A percentile compares a stretch with the other conserved stretches of the same genome.
phyloP scores from a whole-genome alignment of 1,140 invertebrate species.

The Bathynomus jamesi region DNA sequence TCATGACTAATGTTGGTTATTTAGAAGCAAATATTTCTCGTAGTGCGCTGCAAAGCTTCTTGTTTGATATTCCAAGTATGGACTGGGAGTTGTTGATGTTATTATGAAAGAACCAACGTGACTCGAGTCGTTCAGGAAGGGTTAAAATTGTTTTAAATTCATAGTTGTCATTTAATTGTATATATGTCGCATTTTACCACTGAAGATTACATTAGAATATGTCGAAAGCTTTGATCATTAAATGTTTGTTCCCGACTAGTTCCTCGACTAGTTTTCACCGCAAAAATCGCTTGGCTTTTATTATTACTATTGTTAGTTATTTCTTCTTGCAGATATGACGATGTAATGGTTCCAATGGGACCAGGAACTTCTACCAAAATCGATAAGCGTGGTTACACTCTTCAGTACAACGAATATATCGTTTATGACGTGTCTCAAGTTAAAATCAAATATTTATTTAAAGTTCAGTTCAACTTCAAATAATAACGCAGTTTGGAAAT shows the following conservation, averaged over 20 bases:
- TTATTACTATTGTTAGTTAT: not conserved
- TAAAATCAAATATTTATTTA: slow-evolving; percentile 41
- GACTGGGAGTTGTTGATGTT: too few species aligned
- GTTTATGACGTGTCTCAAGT: slow-evolving; percentile 48
- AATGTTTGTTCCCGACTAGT: not conserved
- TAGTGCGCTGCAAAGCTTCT: too few species aligned
- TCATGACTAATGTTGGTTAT: too few species aligned
- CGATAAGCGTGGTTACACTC: slow-evolving; percentile 33
- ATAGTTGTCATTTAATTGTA: too few species aligned
- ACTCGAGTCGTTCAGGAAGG: too few species aligned
- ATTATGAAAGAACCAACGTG: too few species aligned
- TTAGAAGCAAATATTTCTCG: too few species aligned
- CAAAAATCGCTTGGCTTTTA: not conserved
- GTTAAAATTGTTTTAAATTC: too few species aligned
- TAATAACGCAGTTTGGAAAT: not conserved
- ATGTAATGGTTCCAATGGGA: slow-evolving; percentile 37
- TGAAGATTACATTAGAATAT: too few species aligned
- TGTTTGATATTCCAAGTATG: too few species aligned
- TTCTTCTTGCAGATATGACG: slow-evolving; percentile 27
- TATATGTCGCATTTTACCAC: not conserved
- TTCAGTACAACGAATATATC: slow-evolving; percentile 48
- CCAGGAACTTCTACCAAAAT: slow-evolving; percentile 23
- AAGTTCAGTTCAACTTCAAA: slow-evolving; percentile 40
- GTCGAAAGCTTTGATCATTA: too few species aligned
- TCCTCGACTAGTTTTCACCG: too few species aligned